Evolutionary conservation across 2,113 vertebrate species (phyloP).

Genomic region (Gorsachius goisagi): DNA sequence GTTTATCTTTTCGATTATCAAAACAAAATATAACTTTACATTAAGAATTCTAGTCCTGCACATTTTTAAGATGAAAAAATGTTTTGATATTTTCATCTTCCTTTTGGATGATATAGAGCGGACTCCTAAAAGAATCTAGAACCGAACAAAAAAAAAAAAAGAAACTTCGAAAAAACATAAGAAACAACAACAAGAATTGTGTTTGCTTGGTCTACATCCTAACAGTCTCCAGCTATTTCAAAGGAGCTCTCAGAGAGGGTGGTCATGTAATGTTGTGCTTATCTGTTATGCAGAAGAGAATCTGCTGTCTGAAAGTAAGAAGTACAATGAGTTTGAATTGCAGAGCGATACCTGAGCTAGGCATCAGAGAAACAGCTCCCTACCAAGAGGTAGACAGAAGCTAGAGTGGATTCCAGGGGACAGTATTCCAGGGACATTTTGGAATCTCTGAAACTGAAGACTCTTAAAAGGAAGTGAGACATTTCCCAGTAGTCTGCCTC

Average conservation of each 20-base stretch:
- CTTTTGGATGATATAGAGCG: neutral
- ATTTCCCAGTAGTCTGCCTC: neutral
- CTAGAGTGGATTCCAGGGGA: neutral
- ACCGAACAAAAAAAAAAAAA: fast-evolving
- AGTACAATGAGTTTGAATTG: neutral
- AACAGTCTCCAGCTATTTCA: neutral
- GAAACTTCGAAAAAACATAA: neutral
- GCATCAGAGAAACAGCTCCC: neutral
- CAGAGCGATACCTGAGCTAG: neutral
- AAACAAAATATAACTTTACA: neutral
- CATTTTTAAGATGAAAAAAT: neutral
- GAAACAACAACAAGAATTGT: neutral
- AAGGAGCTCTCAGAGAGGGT: neutral
- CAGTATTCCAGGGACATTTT: neutral
- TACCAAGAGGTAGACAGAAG: neutral
- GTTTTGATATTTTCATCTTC: neutral
- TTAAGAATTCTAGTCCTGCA: neutral
- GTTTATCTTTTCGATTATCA: neutral
- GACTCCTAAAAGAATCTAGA: neutral
- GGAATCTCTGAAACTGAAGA: neutral
- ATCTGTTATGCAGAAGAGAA: neutral
- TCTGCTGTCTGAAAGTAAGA: neutral
- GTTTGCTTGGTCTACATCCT: neutral
- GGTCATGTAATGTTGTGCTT: neutral
- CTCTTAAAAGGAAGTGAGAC: neutral